Evolutionary conservation across 2,113 vertebrate genomes (phyloP).

Genomic region (Paramisgurnus dabryanus): DNA sequence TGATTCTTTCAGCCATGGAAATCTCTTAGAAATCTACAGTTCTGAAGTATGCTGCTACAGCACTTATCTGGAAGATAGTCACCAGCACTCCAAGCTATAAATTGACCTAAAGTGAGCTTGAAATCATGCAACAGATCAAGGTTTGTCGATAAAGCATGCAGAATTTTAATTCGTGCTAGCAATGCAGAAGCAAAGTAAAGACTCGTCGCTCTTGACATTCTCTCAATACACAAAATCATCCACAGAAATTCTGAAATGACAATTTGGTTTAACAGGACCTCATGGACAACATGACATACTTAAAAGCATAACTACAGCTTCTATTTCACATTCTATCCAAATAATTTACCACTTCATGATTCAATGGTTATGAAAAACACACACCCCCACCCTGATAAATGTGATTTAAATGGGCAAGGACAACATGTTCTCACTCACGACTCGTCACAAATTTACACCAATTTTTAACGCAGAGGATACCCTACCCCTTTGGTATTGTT

Average conservation of each 20-base stretch:
- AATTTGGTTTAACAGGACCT: not conserved
- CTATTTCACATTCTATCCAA: not conserved
- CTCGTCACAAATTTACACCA: too few species aligned
- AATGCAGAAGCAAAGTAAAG: slow-evolving; percentile 20
- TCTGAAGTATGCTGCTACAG: slow-evolving; percentile 29
- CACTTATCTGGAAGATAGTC: slow-evolving; percentile 58
- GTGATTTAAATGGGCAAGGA: too few species aligned
- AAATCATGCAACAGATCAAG: slow-evolving; percentile 29
- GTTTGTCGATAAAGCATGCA: slow-evolving; percentile 42
- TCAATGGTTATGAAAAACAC: too few species aligned
- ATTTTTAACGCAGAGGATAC: too few species aligned
- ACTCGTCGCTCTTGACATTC: not conserved
- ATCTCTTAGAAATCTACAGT: slow-evolving; percentile 45
- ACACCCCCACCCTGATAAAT: too few species aligned
- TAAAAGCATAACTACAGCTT: not conserved
- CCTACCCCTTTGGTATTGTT: too few species aligned
- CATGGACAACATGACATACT: not conserved
- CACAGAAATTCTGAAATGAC: not conserved
- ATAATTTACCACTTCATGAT: too few species aligned
- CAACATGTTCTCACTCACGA: too few species aligned
- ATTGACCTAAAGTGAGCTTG: slow-evolving; percentile 33
- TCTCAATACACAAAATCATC: not conserved
- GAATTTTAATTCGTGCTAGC: slow-evolving; percentile 37
- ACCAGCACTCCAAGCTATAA: slow-evolving; percentile 35
- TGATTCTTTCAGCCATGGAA: slow-evolving; percentile 43